Evolutionary conservation across 2,797 vertebrate species (phyloP).

Genomic region (Arctocebus calabarensis): DNA sequence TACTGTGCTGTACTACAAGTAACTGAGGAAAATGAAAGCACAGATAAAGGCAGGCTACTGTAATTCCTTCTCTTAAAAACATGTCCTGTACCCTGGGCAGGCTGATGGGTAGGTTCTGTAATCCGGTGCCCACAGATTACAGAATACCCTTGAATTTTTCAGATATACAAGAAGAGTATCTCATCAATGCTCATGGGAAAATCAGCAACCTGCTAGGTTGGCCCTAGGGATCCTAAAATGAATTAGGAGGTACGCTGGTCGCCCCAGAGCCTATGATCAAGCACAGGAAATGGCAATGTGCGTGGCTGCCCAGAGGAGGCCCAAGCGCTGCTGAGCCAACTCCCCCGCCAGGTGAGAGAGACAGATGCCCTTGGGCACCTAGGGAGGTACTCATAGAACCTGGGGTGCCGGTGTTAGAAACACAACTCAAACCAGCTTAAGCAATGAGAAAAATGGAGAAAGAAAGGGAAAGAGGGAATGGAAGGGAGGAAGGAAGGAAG

Average conservation of each 20-base stretch:
- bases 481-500: too few species aligned
- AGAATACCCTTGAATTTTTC: background rate
- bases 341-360: background rate
- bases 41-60: background rate
- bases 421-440: background rate
- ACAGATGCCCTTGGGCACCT: rapidly evolving
- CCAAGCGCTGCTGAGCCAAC: too few species aligned
- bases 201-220: background rate
- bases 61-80: constrained; percentile 40
- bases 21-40: background rate
- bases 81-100: background rate
- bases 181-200: constrained; percentile 8
- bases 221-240: background rate
- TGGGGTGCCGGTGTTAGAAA: background rate
- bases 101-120: background rate
- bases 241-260: background rate
- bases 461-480: too few species aligned
- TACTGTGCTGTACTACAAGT: background rate
- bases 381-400: background rate
- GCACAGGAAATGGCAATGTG: too few species aligned
- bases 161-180: background rate
- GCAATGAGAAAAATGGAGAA: background rate
- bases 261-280: background rate
- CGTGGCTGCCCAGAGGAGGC: background rate
- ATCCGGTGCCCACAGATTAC: background rate